A percentile compares a stretch with the other conserved stretches of the same genome.
phyloP scores from a whole-genome alignment of 2,113 vertebrate species.

The Perccottus glenii region DNA sequence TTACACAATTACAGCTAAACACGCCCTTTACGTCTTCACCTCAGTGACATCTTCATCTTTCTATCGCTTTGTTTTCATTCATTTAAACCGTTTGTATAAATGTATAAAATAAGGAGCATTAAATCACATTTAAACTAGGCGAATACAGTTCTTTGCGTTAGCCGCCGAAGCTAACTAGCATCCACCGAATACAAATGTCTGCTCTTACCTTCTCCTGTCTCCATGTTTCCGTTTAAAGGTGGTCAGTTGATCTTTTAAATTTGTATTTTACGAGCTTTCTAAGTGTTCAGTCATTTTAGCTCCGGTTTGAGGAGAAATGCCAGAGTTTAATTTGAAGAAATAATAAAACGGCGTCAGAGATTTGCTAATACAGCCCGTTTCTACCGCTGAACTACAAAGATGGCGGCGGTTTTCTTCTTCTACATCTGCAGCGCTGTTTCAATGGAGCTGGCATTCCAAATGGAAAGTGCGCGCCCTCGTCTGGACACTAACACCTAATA shows the following conservation, averaged over 20 bases:
- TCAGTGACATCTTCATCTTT: neutral
- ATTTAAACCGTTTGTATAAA: neutral
- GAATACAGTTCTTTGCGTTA: conserved; percentile 2
- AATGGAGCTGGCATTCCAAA: neutral
- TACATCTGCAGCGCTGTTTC: neutral
- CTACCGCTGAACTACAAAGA: neutral
- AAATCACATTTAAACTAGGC: neutral
- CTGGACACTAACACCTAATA: neutral
- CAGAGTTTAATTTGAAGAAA: neutral
- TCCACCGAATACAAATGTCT: conserved; percentile 1
- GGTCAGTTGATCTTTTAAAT: neutral
- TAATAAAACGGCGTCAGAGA: neutral
- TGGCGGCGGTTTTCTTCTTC: neutral
- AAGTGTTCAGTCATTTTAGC: neutral
- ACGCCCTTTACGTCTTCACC: neutral
- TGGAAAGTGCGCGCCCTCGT: neutral
- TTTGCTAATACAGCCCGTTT: neutral
- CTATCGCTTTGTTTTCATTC: neutral
- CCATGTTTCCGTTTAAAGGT: conserved; percentile 35
- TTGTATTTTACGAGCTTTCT: neutral
- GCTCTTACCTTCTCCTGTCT: conserved; percentile 63
- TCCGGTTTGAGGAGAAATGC: neutral
- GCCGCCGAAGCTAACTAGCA: conserved; percentile 26
- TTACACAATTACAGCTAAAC: neutral
- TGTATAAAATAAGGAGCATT: neutral